Evolutionary conservation across 2,113 vertebrate species (phyloP), one percentile per base, ranked within the genome.

Genomic region (Hemibagrus wyckioides): DNA sequence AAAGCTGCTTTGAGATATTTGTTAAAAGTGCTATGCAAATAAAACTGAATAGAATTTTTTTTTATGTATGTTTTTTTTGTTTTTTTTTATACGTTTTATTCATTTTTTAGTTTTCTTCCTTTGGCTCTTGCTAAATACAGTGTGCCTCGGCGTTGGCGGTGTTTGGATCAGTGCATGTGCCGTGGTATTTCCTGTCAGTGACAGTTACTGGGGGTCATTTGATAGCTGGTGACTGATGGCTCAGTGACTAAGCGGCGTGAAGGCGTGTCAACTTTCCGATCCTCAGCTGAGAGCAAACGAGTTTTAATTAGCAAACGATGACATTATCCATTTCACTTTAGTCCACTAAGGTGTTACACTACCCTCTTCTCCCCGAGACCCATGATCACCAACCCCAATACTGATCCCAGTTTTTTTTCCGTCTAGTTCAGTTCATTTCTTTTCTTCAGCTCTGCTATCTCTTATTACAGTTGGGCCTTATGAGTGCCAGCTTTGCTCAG

Each of bases 301-400:
- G 50, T 71, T 82, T 71, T 87, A 85, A 83, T 85, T 83, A 89
- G 77, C 86, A 41, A 67, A 85, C 3, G 23, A 54, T 82, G 82
- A 87, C 33, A 54, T 44, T 36, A 67, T 36, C n/a, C 33, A 30
- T 63, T 57, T 86, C 76, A 14, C 23, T 23, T 59, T 23, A 61
- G 30, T 30, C n/a, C 11, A 44, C n/a, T n/a, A n/a, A n/a, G n/a
- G 17, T 56, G 52, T 73, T n/a, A 57, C 65, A n/a, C 67, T 21
- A 21, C 17, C 67, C 23, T 41, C 21, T 28, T 41, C 4, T 10
- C 44, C 9, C 54, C 7, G 21, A 81, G 0, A 80, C 19, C 30
- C 15, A 10, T 33, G 50, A 80, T 54, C 28, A 8, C 14, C 14
- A 44, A 33, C 76, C 76, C 76, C 6, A 36, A 36, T 25, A 36